Evolutionary conservation across 1,140 invertebrate species (phyloP), one percentile per base, ranked within the genome.

Genomic region (Sminthurides bifidus): DNA sequence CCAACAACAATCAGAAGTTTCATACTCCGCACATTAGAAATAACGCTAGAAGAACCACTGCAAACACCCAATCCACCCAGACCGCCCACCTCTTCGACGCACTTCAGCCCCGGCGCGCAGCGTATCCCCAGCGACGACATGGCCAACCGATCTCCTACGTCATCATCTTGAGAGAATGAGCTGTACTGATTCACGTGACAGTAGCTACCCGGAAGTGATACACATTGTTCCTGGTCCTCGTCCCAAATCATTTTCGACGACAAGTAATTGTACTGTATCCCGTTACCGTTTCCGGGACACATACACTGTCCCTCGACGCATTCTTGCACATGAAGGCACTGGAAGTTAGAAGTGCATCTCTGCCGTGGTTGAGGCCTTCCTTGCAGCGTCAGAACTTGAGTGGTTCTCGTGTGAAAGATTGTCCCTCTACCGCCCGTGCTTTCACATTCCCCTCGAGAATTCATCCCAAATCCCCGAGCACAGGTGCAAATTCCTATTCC

Each of bases 241-340:
- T 48, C 21, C 44, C 44, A 48, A 27, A 48, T 19, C 44, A 48
- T 48, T 15, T 48, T 26, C 5, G 21, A 15, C 6, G 26, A 8
- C n/a, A n/a, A n/a, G 27, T 48, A 48, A 27, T 10, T 8, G 30
- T 43, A 17, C 17, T 43, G 4, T 12, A 26, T 10, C 21, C 24
- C 8, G 8, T 21, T 43, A 5, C 5, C 12, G 21, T 10, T 19
- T 27, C 12, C 30, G 6, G 44, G 44, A 48, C 44, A 27, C 19
- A 27, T 6, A 19, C 44, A 48, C 12, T 8, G 3, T 4, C 44
- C 44, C 14, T 48, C 8, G 6, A 48, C 19, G 24, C 44, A 48
- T 30, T 48, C 44, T 30, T 48, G 44, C 10, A 48, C 10, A 21
- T 48, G 44, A 8, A 27, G 44, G 19, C 44, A 48, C 19, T 48